Conservation (phyloP, 2,888 invertebrate genomes). For the Lasius fuliginosus region DNA sequence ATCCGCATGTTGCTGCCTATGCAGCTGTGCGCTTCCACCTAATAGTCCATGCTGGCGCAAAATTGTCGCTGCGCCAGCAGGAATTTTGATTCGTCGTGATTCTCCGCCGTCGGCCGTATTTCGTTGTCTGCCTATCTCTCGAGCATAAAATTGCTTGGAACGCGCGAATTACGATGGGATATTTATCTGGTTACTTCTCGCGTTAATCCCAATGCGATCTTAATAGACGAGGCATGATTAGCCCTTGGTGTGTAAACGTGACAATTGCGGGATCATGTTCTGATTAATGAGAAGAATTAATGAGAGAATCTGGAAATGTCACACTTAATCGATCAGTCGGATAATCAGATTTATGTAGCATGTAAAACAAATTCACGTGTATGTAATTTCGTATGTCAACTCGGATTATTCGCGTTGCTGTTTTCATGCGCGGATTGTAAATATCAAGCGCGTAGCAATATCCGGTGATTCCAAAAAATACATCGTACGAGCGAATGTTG, state of each 20-base stretch:
- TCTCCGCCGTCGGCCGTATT: background rate
- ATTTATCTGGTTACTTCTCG: background rate
- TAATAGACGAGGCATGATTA: background rate
- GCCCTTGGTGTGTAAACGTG: background rate
- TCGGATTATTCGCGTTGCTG: constrained; percentile 28
- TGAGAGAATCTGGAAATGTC: background rate
- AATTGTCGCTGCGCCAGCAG: constrained; percentile 44
- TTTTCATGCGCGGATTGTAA: constrained; percentile 24
- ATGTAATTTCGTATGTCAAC: constrained; percentile 38
- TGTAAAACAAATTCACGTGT: constrained; percentile 8
- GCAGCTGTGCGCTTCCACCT: constrained; percentile 9
- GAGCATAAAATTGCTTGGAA: background rate
- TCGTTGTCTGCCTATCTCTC: background rate
- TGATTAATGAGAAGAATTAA: background rate
- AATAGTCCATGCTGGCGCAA: constrained; percentile 34
- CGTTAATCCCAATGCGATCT: background rate
- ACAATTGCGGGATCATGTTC: background rate
- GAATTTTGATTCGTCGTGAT: constrained; percentile 46
- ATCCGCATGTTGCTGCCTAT: constrained; percentile 16
- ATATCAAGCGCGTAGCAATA: constrained; percentile 14
- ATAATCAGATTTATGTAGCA: constrained; percentile 8
- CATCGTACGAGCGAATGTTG: constrained; percentile 14
- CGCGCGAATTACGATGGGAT: background rate
- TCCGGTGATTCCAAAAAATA: constrained; percentile 34
- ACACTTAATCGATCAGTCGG: constrained; percentile 7